Evolutionary conservation across 2,797 vertebrate species (phyloP).

Genomic region (Florisuga fusca): DNA sequence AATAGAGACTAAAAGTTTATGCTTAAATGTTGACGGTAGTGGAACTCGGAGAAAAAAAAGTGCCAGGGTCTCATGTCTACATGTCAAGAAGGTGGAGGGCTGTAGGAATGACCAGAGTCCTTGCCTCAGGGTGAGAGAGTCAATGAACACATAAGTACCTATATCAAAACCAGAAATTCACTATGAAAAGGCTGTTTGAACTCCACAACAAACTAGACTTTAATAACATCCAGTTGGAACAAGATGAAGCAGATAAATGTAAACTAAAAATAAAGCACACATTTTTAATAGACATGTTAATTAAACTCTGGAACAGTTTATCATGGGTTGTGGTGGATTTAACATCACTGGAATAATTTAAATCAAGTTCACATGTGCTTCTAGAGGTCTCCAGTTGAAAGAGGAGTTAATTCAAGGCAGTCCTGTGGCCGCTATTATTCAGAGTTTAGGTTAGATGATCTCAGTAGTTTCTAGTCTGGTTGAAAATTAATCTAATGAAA

Average conservation of each 20-base stretch:
- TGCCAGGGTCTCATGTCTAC: neutral
- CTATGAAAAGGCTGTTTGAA: slow-evolving; percentile 50
- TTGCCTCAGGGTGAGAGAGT: neutral
- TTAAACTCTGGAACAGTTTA: slow-evolving; percentile 61
- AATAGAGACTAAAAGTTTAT: neutral
- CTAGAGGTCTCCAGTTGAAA: slow-evolving; percentile 22
- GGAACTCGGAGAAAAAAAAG: neutral
- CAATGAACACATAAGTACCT: neutral
- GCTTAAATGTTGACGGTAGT: neutral
- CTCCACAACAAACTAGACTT: slow-evolving; percentile 23
- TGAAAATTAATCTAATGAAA: slow-evolving; percentile 28
- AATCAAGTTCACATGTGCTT: slow-evolving; percentile 53
- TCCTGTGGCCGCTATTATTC: neutral
- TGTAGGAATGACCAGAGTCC: neutral
- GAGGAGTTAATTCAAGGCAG: slow-evolving; percentile 44
- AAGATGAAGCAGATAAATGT: slow-evolving; percentile 51
- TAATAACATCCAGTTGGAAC: slow-evolving; percentile 65
- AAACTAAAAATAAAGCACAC: slow-evolving; percentile 56
- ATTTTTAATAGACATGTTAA: slow-evolving; percentile 63
- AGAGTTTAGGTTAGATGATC: neutral
- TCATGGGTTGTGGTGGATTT: slow-evolving; percentile 14
- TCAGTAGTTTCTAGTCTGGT: neutral
- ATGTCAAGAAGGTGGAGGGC: neutral
- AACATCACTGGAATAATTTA: neutral
- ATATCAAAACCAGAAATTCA: slow-evolving; percentile 56